Base-by-base conservation (phyloP, 1,140 invertebrate species). In the Monomorium pharaonis region DNA sequence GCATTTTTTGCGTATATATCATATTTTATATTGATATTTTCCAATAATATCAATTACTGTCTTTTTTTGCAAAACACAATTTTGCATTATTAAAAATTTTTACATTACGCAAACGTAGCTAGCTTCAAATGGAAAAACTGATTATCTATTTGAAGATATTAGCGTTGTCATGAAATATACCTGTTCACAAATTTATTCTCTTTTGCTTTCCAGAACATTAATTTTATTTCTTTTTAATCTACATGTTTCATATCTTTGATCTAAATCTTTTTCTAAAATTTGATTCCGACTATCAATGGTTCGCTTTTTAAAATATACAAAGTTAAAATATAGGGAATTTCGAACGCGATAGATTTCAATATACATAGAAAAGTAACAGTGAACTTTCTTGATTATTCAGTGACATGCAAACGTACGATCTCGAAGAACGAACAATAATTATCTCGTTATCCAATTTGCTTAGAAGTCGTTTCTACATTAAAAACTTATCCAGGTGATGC, bases 361-460 rank as follows among this genome's bases (percentile, higher is more conserved):
- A 14, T 4, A 33, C 14, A 7, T 44, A 16, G 3, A 18, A 30
- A 44, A 60, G 18, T 58, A 44, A 58, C 10, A 18, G 9, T 10
- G 10, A 76, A 10, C 9, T 74, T 10, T 51, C 12, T 51, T 14
- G 12, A 44, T 37, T 21, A 18, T 76, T 60, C 21, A 27, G 21
- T 21, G 37, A 67, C 33, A 14, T 7, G 21, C 37, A 75, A 75
- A 58, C 16, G 47, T 49, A 44, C 27, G 21, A n/a, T n/a, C n/a
- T 47, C 27, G 42, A 16, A 27, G 21, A 77, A 63, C 1, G 1
- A 63, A 63, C 60, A 60, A 62, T 69, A 67, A 37, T 80, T 69
- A 67, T 51, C 0, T 33, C 2, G 14, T 80, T 54, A 80, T 3
- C 2, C 5, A 4, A 44, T 80, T 21, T 5, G 18, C 16, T n/a